Evolutionary conservation across 2,797 vertebrate genomes (phyloP).

Genomic region (Crocodylus rhombifer): DNA sequence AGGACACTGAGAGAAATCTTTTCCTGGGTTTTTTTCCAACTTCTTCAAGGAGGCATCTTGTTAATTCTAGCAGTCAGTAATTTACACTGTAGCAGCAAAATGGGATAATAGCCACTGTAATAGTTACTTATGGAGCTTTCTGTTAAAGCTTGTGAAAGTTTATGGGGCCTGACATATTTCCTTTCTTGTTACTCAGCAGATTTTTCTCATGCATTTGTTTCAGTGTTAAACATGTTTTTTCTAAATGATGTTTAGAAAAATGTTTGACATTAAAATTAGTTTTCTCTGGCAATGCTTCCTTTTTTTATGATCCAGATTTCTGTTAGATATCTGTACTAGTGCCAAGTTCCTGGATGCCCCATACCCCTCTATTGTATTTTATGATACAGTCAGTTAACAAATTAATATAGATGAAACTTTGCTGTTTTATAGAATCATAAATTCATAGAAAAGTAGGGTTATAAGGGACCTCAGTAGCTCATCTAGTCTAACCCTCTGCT

Average conservation of each 20-base stretch:
- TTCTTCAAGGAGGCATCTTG: not conserved
- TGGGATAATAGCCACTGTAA: not conserved
- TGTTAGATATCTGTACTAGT: not conserved
- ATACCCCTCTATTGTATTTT: not conserved
- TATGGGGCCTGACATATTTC: not conserved
- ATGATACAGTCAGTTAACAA: not conserved
- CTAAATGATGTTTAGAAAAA: not conserved
- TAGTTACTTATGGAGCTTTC: not conserved
- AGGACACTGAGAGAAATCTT: fast-evolving
- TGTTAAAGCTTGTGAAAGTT: not conserved
- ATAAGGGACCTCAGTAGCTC: no score
- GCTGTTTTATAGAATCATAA: not conserved
- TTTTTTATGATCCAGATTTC: not conserved
- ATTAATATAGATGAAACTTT: not conserved
- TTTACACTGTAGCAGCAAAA: not conserved
- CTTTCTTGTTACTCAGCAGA: not conserved
- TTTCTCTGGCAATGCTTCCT: not conserved
- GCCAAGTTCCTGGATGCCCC: not conserved
- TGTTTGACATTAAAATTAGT: not conserved
- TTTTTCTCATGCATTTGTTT: not conserved
- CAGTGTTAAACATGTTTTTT: not conserved
- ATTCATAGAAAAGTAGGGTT: no score
- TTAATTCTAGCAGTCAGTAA: not conserved
- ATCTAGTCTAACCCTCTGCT: no score
- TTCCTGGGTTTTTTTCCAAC: not conserved